Percentiles rank a stretch among this genome's conserved stretches.
Evolutionary conservation across 35 echinoderm and acorn worm genomes (phyloP).

Genomic region (Diadema setosum): DNA sequence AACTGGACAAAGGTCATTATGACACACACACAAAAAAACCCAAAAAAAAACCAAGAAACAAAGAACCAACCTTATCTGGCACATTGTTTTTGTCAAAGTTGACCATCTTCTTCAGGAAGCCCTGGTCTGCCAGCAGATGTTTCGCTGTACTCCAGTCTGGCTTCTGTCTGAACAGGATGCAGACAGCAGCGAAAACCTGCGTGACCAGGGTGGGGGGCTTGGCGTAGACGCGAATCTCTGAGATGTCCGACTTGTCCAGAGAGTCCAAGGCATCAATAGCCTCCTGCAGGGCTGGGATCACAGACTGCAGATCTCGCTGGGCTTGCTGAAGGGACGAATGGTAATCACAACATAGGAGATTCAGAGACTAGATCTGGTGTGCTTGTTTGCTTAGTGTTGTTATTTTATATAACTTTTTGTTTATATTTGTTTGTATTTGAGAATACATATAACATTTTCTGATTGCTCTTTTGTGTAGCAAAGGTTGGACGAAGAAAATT

Average conservation of each 20-base stretch:
- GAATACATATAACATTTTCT: too few species aligned
- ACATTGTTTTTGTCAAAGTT: slow-evolving; percentile 96
- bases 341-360: not conserved
- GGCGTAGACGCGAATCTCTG: slow-evolving; percentile 93
- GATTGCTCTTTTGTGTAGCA: too few species aligned
- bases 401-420: too few species aligned
- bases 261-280: slow-evolving; percentile 85
- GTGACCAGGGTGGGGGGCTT: slow-evolving; percentile 84
- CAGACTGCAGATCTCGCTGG: slow-evolving; percentile 85
- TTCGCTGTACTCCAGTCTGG: slow-evolving; percentile 91
- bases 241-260: slow-evolving; percentile 95
- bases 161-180: slow-evolving; percentile 82
- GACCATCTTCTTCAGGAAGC: slow-evolving; percentile 91
- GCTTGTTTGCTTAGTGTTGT: too few species aligned
- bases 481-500: too few species aligned
- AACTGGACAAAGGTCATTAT: too few species aligned
- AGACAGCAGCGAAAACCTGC: slow-evolving; percentile 96
- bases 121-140: slow-evolving; percentile 76
- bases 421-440: too few species aligned
- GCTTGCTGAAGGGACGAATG: slow-evolving; percentile 66
- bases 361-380: too few species aligned
- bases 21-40: too few species aligned
- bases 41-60: too few species aligned
- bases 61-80: slow-evolving; percentile 90
- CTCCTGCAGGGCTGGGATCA: slow-evolving; percentile 95